These are phyloP conservation scores for Ceyx erithaca DNA, from an alignment of 2,797 vertebrate genomes.

Conservation along the genomic window DNA sequence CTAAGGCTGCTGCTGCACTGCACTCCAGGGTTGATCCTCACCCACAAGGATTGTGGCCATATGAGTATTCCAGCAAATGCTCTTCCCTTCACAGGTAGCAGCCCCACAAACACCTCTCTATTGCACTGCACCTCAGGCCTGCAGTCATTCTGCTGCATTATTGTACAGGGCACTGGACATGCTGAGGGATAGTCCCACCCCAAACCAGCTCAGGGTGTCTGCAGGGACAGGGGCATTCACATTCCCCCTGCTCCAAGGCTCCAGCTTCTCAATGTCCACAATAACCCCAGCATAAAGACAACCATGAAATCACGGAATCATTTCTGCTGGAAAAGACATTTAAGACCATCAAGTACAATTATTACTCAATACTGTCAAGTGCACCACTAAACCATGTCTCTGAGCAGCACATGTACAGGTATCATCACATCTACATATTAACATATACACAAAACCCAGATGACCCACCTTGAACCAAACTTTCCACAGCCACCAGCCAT, in stretches of 20 bases:
- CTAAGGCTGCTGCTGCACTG: background rate
- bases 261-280: fast-evolving
- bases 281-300: background rate
- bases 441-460: background rate
- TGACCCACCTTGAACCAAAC: background rate
- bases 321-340: background rate
- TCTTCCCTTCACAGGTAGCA: background rate
- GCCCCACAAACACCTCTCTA: too few species aligned
- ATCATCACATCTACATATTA: background rate
- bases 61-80: background rate
- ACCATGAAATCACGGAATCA: background rate
- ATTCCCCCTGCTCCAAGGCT: background rate
- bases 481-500: background rate
- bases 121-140: fast-evolving
- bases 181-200: background rate
- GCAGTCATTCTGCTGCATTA: background rate
- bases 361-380: background rate
- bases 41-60: background rate
- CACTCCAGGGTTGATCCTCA: fast-evolving
- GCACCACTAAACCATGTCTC: background rate
- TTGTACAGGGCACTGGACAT: fast-evolving
- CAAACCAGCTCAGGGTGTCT: background rate
- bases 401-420: background rate
- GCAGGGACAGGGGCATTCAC: fast-evolving
- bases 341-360: background rate